Conservation (phyloP, 1,140 invertebrate genomes). For the Homalodisca vitripennis region DNA sequence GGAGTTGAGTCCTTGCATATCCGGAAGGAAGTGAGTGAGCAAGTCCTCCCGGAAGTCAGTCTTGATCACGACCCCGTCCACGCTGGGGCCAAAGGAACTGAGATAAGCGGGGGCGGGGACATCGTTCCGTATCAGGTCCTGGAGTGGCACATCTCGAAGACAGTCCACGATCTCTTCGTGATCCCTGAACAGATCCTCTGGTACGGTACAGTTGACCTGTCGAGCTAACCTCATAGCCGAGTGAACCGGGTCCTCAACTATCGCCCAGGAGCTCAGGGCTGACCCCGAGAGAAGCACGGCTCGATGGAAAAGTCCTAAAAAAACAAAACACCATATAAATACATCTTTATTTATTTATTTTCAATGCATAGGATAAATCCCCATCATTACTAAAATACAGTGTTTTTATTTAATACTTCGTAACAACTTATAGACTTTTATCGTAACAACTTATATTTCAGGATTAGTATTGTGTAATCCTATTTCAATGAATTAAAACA, state of each 20-base stretch:
- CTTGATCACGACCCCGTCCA: conserved; percentile 84
- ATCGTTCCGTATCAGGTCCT: conserved; percentile 74
- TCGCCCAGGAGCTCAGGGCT: conserved; percentile 89
- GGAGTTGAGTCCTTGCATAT: conserved; percentile 40
- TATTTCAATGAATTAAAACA: too few species aligned
- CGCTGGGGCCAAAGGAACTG: conserved; percentile 80
- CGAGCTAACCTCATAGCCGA: conserved; percentile 82
- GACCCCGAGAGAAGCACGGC: conserved; percentile 87
- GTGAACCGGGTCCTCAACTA: conserved; percentile 84
- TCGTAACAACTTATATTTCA: too few species aligned
- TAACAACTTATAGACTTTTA: too few species aligned
- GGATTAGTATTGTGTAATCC: too few species aligned
- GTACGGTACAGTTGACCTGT: conserved; percentile 82
- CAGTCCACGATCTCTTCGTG: conserved; percentile 81
- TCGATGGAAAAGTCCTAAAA: conserved; percentile 76
- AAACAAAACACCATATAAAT: too few species aligned
- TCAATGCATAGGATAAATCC: too few species aligned
- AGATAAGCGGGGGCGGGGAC: conserved; percentile 81
- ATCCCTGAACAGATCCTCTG: conserved; percentile 71
- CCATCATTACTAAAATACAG: too few species aligned
- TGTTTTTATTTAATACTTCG: too few species aligned
- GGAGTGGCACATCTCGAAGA: conserved; percentile 70
- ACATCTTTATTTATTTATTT: too few species aligned
- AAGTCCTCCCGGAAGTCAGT: conserved; percentile 74
- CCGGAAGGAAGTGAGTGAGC: conserved; percentile 47